Conservation (phyloP, 2,888 invertebrate genomes). For the Copidosoma aretas region DNA sequence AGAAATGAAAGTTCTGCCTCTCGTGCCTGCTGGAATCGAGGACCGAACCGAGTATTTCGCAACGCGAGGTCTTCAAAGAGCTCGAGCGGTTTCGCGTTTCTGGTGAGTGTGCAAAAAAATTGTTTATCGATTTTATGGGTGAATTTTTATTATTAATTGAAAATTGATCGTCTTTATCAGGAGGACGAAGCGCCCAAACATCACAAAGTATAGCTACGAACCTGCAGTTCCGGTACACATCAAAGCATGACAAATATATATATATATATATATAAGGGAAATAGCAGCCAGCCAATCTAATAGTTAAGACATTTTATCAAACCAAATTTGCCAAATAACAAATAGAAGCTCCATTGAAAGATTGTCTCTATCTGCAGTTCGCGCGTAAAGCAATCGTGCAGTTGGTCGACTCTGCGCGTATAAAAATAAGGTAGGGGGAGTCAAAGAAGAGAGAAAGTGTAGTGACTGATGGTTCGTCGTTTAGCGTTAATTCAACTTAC, state of each 20-base stretch:
- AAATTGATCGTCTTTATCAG: too few relatives aligned
- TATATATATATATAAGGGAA: too few relatives aligned
- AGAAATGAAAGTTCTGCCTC: slow-evolving; percentile 26
- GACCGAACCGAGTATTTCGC: slow-evolving; percentile 17
- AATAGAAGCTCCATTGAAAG: slow-evolving; percentile 17
- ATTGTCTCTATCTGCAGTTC: slow-evolving; percentile 15
- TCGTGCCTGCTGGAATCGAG: slow-evolving; percentile 17
- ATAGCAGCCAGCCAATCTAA: too few relatives aligned
- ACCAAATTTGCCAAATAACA: slow-evolving; percentile 31
- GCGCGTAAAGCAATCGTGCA: slow-evolving; percentile 18
- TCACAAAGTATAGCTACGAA: too few relatives aligned
- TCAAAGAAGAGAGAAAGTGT: slow-evolving; percentile 4
- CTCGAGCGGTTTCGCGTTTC: slow-evolving; percentile 8
- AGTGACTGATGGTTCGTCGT: slow-evolving; percentile 22
- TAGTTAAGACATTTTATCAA: neutral
- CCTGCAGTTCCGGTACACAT: too few relatives aligned
- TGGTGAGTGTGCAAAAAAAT: slow-evolving; percentile 9
- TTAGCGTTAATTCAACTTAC: slow-evolving; percentile 32
- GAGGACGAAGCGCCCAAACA: too few relatives aligned
- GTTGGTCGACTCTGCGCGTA: slow-evolving; percentile 8
- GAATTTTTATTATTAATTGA: too few relatives aligned
- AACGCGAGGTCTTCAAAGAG: slow-evolving; percentile 7
- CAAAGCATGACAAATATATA: too few relatives aligned
- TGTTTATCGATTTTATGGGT: neutral
- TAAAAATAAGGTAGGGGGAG: neutral